A percentile compares a stretch with the other conserved stretches of the same genome.
phyloP scores from a whole-genome alignment of 2,113 vertebrate genomes.

The Oncorhynchus tshawytscha region DNA sequence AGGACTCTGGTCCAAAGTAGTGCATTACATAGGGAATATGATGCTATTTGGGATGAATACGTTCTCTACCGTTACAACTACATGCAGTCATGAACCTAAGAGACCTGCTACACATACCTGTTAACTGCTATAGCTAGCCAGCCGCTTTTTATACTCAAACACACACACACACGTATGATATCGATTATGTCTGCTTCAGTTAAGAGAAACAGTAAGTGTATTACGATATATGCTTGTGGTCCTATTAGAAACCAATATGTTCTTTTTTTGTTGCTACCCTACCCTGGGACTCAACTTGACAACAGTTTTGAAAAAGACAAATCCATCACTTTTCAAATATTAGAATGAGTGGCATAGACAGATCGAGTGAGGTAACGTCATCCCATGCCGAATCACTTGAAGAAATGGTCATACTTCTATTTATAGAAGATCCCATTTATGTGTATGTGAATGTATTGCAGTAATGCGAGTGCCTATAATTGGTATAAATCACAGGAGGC shows the following conservation, averaged over 20 bases:
- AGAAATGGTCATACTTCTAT: slow-evolving; percentile 7
- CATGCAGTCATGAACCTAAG: background rate
- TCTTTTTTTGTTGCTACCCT: slow-evolving; percentile 35
- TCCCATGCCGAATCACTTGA: slow-evolving; percentile 26
- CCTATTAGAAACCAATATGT: background rate
- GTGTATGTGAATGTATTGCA: slow-evolving; percentile 54
- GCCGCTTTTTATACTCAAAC: background rate
- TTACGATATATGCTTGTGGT: background rate
- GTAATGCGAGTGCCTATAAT: slow-evolving; percentile 55
- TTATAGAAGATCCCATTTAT: slow-evolving; percentile 6
- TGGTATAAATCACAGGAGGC: background rate
- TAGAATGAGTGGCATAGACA: slow-evolving; percentile 4
- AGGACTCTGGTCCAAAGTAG: background rate
- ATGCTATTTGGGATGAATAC: background rate
- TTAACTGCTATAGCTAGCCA: background rate
- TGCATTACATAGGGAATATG: background rate
- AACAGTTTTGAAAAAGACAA: background rate
- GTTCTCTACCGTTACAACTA: background rate
- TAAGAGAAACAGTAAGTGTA: background rate
- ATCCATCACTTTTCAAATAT: slow-evolving; percentile 39
- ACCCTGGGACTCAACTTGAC: slow-evolving; percentile 26
- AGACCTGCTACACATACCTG: background rate
- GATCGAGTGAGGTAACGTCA: background rate
- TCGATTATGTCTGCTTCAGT: background rate
- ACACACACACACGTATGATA: background rate